Conservation (phyloP, 2,888 invertebrate genomes). For the Volucella inflata region DNA sequence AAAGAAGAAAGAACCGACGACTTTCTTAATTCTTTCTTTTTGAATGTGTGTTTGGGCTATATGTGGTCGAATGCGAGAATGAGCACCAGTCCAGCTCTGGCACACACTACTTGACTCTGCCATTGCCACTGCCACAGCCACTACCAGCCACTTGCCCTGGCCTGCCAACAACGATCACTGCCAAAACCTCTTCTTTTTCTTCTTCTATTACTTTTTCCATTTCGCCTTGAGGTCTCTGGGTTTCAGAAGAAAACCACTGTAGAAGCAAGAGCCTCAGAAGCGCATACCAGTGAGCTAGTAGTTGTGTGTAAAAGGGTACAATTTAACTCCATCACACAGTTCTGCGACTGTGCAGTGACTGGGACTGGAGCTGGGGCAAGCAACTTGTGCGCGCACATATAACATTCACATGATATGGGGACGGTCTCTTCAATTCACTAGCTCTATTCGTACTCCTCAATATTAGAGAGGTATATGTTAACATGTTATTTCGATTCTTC, state of each 20-base stretch:
- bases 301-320: conserved; percentile 68
- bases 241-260: conserved; percentile 67
- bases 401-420: conserved; percentile 73
- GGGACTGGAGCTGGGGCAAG: conserved; percentile 58
- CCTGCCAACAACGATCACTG: conserved; percentile 57
- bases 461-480: conserved; percentile 75
- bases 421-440: conserved; percentile 73
- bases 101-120: conserved; percentile 10
- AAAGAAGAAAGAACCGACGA: conserved; percentile 68
- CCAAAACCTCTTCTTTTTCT: conserved; percentile 68
- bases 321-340: conserved; percentile 57
- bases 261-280: conserved; percentile 69
- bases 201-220: conserved; percentile 75
- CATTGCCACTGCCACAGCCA: conserved; percentile 17
- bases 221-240: conserved; percentile 73
- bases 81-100: conserved; percentile 24
- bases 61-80: conserved; percentile 68
- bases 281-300: conserved; percentile 58
- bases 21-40: conserved; percentile 75
- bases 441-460: conserved; percentile 58
- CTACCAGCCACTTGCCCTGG: conserved; percentile 20
- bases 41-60: conserved; percentile 66
- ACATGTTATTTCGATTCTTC: conserved; percentile 74
- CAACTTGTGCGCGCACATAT: conserved; percentile 72
- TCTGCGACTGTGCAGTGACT: conserved; percentile 24